phyloP scores from a whole-genome alignment of 1,140 invertebrate genomes.

The Oscheius sp. region DNA sequence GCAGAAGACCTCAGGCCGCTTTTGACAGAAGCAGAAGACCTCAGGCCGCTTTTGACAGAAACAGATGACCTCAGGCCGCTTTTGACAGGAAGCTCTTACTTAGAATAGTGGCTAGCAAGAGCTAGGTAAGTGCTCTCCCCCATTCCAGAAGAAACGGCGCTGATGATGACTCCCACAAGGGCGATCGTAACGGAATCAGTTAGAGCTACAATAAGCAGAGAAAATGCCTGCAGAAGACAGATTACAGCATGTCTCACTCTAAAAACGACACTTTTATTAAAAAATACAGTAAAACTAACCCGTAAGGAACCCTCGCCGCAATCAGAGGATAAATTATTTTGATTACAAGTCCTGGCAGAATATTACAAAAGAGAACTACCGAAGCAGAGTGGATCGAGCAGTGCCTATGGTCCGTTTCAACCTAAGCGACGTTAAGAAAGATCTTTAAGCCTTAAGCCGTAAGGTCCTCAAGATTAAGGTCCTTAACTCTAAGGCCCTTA shows the following conservation, averaged over 20 bases:
- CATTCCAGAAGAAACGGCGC: conserved; percentile 75
- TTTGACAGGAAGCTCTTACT: conserved; percentile 3
- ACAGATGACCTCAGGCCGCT: no score
- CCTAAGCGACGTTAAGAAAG: no score
- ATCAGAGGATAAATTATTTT: conserved; percentile 76
- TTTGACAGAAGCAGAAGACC: no score
- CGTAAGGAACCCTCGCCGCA: conserved; percentile 12
- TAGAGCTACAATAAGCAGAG: conserved; percentile 72
- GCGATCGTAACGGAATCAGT: conserved; percentile 66
- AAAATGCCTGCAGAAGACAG: conserved; percentile 67
- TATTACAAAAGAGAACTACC: conserved; percentile 76
- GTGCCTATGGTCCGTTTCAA: conserved; percentile 13
- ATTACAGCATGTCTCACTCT: conserved; percentile 70
- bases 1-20: no score
- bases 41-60: no score
- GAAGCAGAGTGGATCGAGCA: conserved; percentile 78
- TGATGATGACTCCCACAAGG: conserved; percentile 72
- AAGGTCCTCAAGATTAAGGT: neutral
- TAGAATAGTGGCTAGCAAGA: conserved; percentile 61
- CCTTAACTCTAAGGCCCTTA: no score
- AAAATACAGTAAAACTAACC: conserved; percentile 20
- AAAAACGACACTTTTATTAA: conserved; percentile 14
- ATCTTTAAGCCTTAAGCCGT: no score
- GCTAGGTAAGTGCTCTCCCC: conserved; percentile 77
- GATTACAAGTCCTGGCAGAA: conserved; percentile 73